A percentile compares a stretch with the other conserved stretches of the same genome.
Evolutionary conservation across 2,113 vertebrate species (phyloP).

Genomic region (Thamnaconus septentrionalis): DNA sequence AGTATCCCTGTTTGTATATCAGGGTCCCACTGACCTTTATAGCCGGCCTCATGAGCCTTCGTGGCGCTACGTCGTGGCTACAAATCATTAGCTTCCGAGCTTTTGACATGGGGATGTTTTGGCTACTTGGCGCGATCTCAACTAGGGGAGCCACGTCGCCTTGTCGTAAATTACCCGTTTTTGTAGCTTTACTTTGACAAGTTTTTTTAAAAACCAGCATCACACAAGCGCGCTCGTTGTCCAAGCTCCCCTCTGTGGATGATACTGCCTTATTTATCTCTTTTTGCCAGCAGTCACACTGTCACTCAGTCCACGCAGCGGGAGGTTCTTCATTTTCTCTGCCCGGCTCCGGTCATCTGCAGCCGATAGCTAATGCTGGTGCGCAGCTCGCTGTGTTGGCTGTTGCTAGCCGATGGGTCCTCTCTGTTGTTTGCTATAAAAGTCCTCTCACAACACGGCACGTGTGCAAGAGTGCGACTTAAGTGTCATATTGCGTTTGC

Average conservation of each 20-base stretch:
- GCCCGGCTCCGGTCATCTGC: conserved; percentile 35
- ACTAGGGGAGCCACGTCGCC: no score
- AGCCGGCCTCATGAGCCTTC: background rate
- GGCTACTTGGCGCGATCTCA: no score
- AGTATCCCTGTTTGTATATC: no score
- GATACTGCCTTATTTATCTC: conserved; percentile 40
- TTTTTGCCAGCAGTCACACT: conserved; percentile 14
- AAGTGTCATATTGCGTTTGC: background rate
- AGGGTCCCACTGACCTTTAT: background rate
- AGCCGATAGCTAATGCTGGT: conserved; percentile 25
- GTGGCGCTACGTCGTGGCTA: background rate
- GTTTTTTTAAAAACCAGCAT: no score
- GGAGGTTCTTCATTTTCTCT: conserved; percentile 17
- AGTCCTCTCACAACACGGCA: background rate
- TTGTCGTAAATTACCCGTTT: no score
- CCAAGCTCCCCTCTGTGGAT: conserved; percentile 18
- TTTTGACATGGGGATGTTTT: no score
- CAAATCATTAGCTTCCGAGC: no score
- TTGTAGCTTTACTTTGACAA: no score
- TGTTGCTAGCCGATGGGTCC: background rate
- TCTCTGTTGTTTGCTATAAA: background rate
- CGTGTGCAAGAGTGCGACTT: background rate
- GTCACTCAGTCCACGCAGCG: conserved; percentile 40
- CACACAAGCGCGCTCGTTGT: background rate
- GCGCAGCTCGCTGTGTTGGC: background rate